A percentile compares a stretch with the other conserved stretches of the same genome.
These are phyloP conservation scores for Micronycteris hirsuta DNA, from an alignment of 2,113 vertebrate genomes.

Conservation along the genomic window DNA sequence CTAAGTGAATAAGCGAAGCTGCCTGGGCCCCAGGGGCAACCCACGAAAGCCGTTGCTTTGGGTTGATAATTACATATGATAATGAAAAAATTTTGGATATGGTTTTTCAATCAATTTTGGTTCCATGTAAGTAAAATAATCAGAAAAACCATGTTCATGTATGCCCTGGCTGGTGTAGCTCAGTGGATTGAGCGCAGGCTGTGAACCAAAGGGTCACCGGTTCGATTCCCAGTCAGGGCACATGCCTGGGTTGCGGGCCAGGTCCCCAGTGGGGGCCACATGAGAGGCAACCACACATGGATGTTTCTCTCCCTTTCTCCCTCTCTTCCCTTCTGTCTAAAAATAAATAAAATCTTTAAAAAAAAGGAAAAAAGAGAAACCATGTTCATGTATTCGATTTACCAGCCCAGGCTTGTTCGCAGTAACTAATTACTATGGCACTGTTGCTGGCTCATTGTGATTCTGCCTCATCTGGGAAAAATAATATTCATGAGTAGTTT, in stretches of 20 bases:
- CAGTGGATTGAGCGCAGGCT: too few species aligned
- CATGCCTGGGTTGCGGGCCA: too few species aligned
- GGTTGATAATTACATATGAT: neutral
- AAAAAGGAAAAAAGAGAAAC: too few species aligned
- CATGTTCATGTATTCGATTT: neutral
- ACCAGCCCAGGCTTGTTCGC: neutral
- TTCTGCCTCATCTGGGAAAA: neutral
- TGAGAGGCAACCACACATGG: too few species aligned
- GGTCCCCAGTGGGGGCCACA: too few species aligned
- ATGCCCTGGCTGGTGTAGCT: too few species aligned
- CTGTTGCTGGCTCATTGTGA: neutral
- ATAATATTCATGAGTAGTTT: neutral
- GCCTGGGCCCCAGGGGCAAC: neutral
- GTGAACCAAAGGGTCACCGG: too few species aligned
- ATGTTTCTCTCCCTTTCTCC: too few species aligned
- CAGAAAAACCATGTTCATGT: neutral
- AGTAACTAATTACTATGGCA: neutral
- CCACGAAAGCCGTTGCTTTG: neutral
- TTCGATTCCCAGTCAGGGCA: too few species aligned
- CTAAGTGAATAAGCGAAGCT: neutral
- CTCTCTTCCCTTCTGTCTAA: too few species aligned
- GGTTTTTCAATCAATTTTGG: neutral
- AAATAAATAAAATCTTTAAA: too few species aligned
- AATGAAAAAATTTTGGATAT: neutral
- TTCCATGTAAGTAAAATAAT: neutral